Evolutionary conservation across 2,113 vertebrate species (phyloP).

Genomic region (Nothoprocta pentlandii): DNA sequence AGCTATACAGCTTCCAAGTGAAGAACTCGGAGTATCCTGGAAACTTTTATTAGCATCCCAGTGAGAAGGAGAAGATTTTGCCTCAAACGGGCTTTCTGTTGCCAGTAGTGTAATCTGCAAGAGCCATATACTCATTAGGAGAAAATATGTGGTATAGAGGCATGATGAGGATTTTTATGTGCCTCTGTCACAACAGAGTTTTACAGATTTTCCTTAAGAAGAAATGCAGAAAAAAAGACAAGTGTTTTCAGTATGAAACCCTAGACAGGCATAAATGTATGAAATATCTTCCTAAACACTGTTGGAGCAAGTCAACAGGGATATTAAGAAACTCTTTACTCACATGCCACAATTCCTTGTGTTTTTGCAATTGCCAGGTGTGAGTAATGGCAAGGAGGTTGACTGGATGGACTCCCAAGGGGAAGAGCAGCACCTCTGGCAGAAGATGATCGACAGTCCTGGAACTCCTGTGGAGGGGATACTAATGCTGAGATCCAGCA

Average conservation of each 20-base stretch:
- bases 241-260: background rate
- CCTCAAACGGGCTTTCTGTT: background rate
- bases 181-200: background rate
- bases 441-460: slow-evolving; percentile 91
- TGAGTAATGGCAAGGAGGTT: slow-evolving; percentile 90
- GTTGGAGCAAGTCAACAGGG: background rate
- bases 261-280: background rate
- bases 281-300: background rate
- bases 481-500: slow-evolving; percentile 93
- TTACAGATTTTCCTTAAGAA: background rate
- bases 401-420: slow-evolving; percentile 97
- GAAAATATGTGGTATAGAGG: background rate
- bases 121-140: background rate
- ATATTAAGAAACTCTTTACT: background rate
- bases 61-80: background rate
- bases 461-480: slow-evolving; percentile 90
- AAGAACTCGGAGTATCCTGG: background rate
- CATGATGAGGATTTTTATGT: background rate
- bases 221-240: background rate
- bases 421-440: slow-evolving; percentile 93
- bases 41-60: background rate
- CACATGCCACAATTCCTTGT: background rate
- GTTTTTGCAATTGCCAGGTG: slow-evolving; percentile 77
- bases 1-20: background rate
- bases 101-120: background rate